Evolutionary conservation across 2,888 invertebrate species (phyloP).

Genomic region (Selenia dentaria): DNA sequence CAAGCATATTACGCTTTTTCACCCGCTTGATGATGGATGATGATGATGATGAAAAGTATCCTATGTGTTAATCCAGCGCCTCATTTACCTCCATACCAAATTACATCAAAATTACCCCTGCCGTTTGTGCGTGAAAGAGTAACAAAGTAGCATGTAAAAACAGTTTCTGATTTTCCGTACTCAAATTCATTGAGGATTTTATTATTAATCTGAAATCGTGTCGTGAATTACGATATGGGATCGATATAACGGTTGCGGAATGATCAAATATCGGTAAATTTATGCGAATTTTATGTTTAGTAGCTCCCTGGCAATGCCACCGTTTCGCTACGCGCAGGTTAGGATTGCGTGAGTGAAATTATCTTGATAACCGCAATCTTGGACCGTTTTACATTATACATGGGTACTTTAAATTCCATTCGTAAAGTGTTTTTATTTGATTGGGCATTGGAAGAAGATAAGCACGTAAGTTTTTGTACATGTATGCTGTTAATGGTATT

Average conservation of each 20-base stretch:
- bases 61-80: too few species aligned
- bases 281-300: slow-evolving; percentile 10
- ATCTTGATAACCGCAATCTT: slow-evolving; percentile 14
- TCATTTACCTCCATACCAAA: too few species aligned
- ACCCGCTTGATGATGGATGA: too few species aligned
- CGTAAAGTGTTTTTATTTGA: slow-evolving; percentile 5
- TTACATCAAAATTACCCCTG: too few species aligned
- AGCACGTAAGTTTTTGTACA: neutral
- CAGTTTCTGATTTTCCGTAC: too few species aligned
- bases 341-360: slow-evolving; percentile 18
- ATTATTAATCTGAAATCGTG: slow-evolving; percentile 5
- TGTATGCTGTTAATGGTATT: too few species aligned
- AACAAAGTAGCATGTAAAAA: too few species aligned
- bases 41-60: too few species aligned
- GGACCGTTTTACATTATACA: slow-evolving; percentile 8
- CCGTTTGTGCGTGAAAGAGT: too few species aligned
- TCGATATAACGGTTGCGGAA: slow-evolving; percentile 7
- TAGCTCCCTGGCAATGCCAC: slow-evolving; percentile 15
- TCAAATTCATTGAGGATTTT: too few species aligned
- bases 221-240: slow-evolving; percentile 3
- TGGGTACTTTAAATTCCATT: slow-evolving; percentile 5
- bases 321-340: slow-evolving; percentile 16
- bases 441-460: neutral
- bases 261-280: slow-evolving; percentile 10
- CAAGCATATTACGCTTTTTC: too few species aligned